Percentiles rank a stretch among this genome's conserved stretches.
These are phyloP conservation scores for Streptopelia turtur DNA, from an alignment of 2,797 vertebrate genomes.

Conservation along the genomic window DNA sequence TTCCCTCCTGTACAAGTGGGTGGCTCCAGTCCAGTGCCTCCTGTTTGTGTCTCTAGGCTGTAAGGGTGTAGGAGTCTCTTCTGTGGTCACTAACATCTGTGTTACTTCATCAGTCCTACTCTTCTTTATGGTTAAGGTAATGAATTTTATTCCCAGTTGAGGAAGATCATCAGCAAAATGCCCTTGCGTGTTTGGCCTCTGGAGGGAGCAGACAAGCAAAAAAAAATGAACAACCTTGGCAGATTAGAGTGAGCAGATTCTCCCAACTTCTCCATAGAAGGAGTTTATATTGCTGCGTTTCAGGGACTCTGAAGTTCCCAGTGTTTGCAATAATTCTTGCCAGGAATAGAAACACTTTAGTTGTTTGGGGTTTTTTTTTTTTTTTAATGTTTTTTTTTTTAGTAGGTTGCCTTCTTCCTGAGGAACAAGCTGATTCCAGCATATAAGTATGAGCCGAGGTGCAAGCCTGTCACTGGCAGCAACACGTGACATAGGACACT, in stretches of 20 bases:
- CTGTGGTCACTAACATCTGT: not conserved
- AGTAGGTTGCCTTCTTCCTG: not conserved
- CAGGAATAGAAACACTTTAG: not conserved
- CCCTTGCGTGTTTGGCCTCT: not conserved
- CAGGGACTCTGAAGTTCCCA: not conserved
- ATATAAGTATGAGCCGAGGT: not conserved
- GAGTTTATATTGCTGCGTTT: not conserved
- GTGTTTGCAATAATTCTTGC: not conserved
- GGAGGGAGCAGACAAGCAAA: slow-evolving; percentile 3
- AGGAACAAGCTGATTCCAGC: not conserved
- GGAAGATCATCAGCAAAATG: not conserved
- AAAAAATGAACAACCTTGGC: not conserved
- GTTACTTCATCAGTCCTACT: not conserved
- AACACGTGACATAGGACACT: accelerated
- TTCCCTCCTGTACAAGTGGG: not conserved
- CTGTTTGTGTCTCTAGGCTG: not conserved
- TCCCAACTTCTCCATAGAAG: not conserved
- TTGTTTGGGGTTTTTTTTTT: not conserved
- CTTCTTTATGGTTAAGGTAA: not conserved
- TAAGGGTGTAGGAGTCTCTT: not conserved
- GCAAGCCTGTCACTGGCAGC: not conserved
- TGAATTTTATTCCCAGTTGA: not conserved
- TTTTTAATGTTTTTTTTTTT: not conserved
- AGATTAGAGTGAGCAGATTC: not conserved
- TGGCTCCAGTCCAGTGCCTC: not conserved